Conservation (phyloP, 2,888 invertebrate species). For the Apomyelois bistriatella region DNA sequence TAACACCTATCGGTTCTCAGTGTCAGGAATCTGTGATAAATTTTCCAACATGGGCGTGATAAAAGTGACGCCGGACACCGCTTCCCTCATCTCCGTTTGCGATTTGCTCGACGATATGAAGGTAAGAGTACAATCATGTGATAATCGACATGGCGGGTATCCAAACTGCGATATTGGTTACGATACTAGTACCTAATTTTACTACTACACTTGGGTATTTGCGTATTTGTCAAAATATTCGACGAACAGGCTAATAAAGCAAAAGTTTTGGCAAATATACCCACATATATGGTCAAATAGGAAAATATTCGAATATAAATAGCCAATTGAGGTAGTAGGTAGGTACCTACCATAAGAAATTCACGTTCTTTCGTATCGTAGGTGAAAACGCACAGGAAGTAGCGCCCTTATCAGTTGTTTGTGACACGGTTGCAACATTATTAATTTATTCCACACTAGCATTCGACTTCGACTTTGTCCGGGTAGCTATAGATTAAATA, state of each 20-base stretch:
- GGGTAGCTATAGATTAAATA: not conserved
- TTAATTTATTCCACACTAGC: slow-evolving; percentile 32
- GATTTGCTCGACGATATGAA: slow-evolving; percentile 75
- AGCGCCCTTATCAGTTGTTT: slow-evolving; percentile 64
- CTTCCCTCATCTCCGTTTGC: slow-evolving; percentile 66
- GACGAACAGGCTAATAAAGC: too few relatives aligned
- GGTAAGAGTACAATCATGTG: slow-evolving; percentile 55
- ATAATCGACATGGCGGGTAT: slow-evolving; percentile 39
- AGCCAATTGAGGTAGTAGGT: too few relatives aligned
- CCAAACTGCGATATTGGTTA: slow-evolving; percentile 36
- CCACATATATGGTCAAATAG: too few relatives aligned
- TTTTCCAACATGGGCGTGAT: slow-evolving; percentile 70
- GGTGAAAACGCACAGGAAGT: slow-evolving; percentile 65
- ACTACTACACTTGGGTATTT: too few relatives aligned
- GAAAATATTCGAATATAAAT: too few relatives aligned
- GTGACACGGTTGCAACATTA: slow-evolving; percentile 52
- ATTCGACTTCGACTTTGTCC: not conserved
- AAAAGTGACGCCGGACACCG: slow-evolving; percentile 68
- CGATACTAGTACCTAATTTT: slow-evolving; percentile 37
- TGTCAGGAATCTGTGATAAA: slow-evolving; percentile 31
- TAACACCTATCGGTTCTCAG: slow-evolving; percentile 52
- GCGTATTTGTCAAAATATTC: too few relatives aligned
- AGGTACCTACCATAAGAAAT: slow-evolving; percentile 33
- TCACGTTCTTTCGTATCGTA: slow-evolving; percentile 24
- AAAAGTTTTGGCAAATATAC: too few relatives aligned